phyloP scores from a whole-genome alignment of 1,140 invertebrate genomes.

The Himalopsyche phryganea region DNA sequence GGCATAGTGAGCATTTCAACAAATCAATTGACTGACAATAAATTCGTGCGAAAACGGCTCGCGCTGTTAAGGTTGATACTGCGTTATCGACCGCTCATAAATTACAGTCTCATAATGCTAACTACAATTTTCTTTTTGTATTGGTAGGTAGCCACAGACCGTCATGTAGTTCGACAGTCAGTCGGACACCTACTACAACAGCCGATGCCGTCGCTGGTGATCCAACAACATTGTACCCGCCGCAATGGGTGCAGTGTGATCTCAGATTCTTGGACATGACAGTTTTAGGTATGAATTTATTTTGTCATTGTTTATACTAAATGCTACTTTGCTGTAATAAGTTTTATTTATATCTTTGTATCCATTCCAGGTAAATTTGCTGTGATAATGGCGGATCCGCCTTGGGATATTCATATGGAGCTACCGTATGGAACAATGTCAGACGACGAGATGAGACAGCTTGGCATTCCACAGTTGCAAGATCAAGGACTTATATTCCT shows the following conservation, averaged over 20 bases:
- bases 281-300: slow-evolving; percentile 65
- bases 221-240: slow-evolving; percentile 73
- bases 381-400: slow-evolving; percentile 94
- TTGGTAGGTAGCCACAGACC: slow-evolving; percentile 26
- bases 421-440: slow-evolving; percentile 98
- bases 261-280: slow-evolving; percentile 93
- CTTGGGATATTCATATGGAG: slow-evolving; percentile 99
- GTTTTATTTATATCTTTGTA: too few species aligned
- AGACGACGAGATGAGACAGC: slow-evolving; percentile 95
- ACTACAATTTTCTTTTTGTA: slow-evolving; percentile 3
- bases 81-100: too few species aligned
- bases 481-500: slow-evolving; percentile 95
- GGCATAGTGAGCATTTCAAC: too few species aligned
- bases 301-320: too few species aligned
- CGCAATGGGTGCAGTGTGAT: slow-evolving; percentile 97
- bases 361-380: slow-evolving; percentile 87
- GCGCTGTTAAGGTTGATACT: too few species aligned
- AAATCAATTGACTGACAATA: too few species aligned
- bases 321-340: too few species aligned
- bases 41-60: too few species aligned
- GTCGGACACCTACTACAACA: slow-evolving; percentile 17
- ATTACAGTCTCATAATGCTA: too few species aligned
- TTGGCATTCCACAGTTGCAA: slow-evolving; percentile 86
- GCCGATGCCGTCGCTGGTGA: slow-evolving; percentile 43
- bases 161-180: slow-evolving; percentile 15